These are phyloP conservation scores for Syndactyla subalaris DNA, from an alignment of 2,797 vertebrate genomes.

Conservation along the genomic window DNA sequence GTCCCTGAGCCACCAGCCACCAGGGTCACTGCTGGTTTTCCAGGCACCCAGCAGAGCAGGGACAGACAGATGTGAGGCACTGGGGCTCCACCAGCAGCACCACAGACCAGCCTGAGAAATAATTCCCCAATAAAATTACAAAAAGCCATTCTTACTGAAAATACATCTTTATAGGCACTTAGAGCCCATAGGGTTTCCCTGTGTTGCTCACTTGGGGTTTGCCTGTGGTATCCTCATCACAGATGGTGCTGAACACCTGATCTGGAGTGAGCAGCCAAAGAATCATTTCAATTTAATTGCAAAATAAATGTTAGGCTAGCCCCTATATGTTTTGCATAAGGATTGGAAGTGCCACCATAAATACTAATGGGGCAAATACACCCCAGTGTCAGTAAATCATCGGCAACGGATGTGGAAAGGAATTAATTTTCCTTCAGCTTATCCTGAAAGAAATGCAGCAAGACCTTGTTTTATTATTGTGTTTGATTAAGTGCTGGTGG, in stretches of 20 bases:
- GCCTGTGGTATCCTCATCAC: neutral
- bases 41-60: neutral
- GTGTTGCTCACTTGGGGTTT: neutral
- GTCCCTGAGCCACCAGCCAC: fast-evolving
- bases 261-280: neutral
- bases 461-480: neutral
- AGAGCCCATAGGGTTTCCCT: neutral
- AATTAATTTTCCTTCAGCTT: conserved; percentile 27
- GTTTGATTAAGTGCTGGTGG: conserved; percentile 35
- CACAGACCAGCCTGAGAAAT: neutral
- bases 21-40: neutral
- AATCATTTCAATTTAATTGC: neutral
- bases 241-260: neutral
- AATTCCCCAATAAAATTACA: neutral
- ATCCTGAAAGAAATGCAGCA: neutral
- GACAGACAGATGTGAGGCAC: neutral
- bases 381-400: conserved; percentile 4
- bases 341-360: conserved; percentile 2
- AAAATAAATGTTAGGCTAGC: neutral
- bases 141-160: neutral
- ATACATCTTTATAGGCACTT: neutral
- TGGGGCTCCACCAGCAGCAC: neutral
- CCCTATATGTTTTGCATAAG: neutral
- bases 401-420: neutral
- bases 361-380: neutral